Base-by-base conservation (phyloP, 2,113 vertebrate species). In the Bubo bubo region DNA sequence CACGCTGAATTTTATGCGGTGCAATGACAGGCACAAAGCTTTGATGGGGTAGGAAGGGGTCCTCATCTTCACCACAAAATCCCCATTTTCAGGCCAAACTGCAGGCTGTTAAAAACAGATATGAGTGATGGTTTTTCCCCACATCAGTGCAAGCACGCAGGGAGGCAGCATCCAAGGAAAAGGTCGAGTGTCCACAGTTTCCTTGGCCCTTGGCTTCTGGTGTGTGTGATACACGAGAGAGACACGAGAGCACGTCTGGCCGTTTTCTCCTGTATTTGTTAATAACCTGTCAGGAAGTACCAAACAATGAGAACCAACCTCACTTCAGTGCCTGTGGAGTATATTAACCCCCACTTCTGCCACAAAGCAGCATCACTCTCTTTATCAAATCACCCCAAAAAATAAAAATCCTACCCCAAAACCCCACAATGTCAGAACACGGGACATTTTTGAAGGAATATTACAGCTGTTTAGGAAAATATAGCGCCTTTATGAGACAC, bases 391-490 rank as follows among this genome's bases (percentile, higher is more conserved):
- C 85, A 34, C 50, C 62, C 79, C 13, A 5, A 5, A 28, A 94
- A 55, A 30, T 3, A 23, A 28, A 39, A 59, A 30, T 16, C n/a
- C 49, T 9, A 2, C 43, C 35, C 64, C 55, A n/a, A 70, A 7
- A 43, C 79, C 60, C 84, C 76, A 82, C 55, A 30, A 52, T 85
- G 96, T 96, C 86, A 76, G 96, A 96, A 79, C 80, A 94, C 92
- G 18, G 49, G 84, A 77, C 90, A 56, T 86, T 96, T 76, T 55
- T 92, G 74, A 94, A 88, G 86, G 34, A 83, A 85, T 41, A 80
- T 91, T 89, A 95, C 96, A 98, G 86, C 94, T 96, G 93, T 63
- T 79, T 76, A 82, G 79, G 95, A 88, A 97, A 96, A 97, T 47
- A 93, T 13, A 95, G 93, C 6, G 5, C 39, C 93, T 80, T 96